These are phyloP conservation scores for Criorhina ranunculi DNA, from an alignment of 2,888 invertebrate species.

Conservation along the genomic window DNA sequence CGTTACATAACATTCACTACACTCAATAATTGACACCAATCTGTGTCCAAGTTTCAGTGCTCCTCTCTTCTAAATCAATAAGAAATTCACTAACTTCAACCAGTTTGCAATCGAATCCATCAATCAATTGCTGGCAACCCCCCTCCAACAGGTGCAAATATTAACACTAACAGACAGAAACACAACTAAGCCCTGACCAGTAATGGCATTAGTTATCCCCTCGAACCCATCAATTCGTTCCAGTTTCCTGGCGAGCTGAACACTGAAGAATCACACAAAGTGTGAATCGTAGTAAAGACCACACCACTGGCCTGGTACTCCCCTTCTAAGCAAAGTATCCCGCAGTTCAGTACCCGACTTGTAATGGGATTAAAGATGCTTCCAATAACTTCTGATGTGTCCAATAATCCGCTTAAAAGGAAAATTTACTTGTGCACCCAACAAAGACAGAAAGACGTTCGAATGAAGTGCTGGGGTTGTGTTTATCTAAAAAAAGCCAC, in stretches of 20 bases:
- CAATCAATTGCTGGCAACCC: constrained; percentile 35
- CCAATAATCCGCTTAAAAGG: constrained; percentile 65
- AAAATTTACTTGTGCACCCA: constrained; percentile 39
- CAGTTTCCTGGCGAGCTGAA: constrained; percentile 32
- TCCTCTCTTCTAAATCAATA: constrained; percentile 19
- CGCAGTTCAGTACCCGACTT: constrained; percentile 53
- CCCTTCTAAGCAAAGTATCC: background rate
- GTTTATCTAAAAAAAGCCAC: constrained; percentile 44
- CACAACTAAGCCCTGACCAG: constrained; percentile 29
- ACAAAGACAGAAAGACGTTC: background rate
- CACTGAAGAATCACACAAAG: constrained; percentile 58
- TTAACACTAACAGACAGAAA: constrained; percentile 30
- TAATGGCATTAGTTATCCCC: constrained; percentile 40
- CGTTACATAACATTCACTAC: constrained; percentile 16
- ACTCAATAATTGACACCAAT: constrained; percentile 41
- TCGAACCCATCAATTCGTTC: constrained; percentile 44
- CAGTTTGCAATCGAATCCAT: constrained; percentile 33
- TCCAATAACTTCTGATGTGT: constrained; percentile 51
- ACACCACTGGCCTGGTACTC: constrained; percentile 16
- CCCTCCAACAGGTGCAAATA: constrained; percentile 30
- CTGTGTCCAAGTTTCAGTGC: constrained; percentile 5
- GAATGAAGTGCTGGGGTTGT: constrained; percentile 55
- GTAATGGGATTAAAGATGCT: constrained; percentile 72
- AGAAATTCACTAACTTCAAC: constrained; percentile 10
- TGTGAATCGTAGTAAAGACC: constrained; percentile 22